Base-by-base conservation (phyloP, 2,888 invertebrate species). In the Homarus gammarus region DNA sequence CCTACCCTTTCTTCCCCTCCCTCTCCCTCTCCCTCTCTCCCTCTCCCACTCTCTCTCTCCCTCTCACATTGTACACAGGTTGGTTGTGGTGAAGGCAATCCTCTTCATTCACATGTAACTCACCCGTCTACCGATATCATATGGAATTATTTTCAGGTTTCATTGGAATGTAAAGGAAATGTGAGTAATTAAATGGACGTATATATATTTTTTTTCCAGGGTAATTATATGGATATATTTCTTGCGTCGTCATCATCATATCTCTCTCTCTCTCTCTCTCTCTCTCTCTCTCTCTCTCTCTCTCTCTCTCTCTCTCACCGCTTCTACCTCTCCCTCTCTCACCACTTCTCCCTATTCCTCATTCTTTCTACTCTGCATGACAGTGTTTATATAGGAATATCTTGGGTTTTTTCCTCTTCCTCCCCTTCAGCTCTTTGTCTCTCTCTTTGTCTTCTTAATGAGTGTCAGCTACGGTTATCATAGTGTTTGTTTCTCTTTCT, bases 241-340 rank as follows among this genome's bases (percentile, higher is more conserved):
- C n/a, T n/a, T n/a, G n/a, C n/a, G n/a, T n/a, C n/a, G n/a, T n/a
- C n/a, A n/a, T n/a, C n/a, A n/a, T n/a, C n/a, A n/a, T n/a, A 44
- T 12, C 44, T 5, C 44, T 12, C 12, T 44, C 6, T 56, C 56
- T 56, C 56, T 56, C 56, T 56, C 56, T 56, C 56, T 56, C 56
- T 56, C 56, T 56, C 56, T 56, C 56, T 56, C 56, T 56, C 56
- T 56, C 56, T 49, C 49, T 49, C 49, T 49, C 49, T 49, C 49
- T 12, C 49, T 49, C 49, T 12, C 56, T 56, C 56, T 22, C 61
- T 3, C 61, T 27, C 61, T 44, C 44, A 8, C 44, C 12, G 6
- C 12, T 12, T 44, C 44, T 44, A 5, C 27, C 61, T 27, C 61
- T 27, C 61, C 27, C 27, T 5, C 18, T 27, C 61, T 61, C 61